phyloP scores from a whole-genome alignment of 2,113 vertebrate genomes.

The Peucedramus taeniatus region DNA sequence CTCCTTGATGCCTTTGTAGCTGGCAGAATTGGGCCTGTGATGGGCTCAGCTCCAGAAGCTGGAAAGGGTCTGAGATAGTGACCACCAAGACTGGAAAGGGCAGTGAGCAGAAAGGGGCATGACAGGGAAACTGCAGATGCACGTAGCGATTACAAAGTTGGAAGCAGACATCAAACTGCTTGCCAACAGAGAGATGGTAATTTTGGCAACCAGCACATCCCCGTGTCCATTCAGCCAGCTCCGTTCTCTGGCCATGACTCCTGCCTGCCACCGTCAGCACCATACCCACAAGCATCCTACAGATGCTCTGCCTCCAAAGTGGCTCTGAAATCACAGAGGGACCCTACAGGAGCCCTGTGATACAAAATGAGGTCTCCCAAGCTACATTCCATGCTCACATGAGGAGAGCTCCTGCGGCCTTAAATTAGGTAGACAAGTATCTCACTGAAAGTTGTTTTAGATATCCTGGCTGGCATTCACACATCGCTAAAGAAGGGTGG shows the following conservation, averaged over 20 bases:
- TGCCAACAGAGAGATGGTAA: rapidly evolving
- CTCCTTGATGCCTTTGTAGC: not conserved
- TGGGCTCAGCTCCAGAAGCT: not conserved
- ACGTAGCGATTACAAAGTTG: rapidly evolving
- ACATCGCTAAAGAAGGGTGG: not conserved
- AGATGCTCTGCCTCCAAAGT: not conserved
- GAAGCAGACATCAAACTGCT: not conserved
- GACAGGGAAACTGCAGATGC: not conserved
- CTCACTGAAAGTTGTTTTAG: rapidly evolving
- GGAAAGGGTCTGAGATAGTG: not conserved
- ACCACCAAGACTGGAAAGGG: rapidly evolving
- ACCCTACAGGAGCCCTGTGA: rapidly evolving
- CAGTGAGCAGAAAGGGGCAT: rapidly evolving
- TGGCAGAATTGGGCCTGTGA: not conserved
- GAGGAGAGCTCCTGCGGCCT: not conserved
- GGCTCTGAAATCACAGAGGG: not conserved
- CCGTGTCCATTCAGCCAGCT: rapidly evolving
- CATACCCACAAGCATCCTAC: not conserved
- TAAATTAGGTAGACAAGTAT: not conserved
- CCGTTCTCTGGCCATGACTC: not conserved
- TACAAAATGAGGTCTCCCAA: not conserved
- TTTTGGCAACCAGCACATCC: not conserved
- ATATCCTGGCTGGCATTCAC: not conserved
- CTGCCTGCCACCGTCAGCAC: not conserved
- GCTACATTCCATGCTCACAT: not conserved